Conservation (phyloP, 1,140 invertebrate genomes). For the Lasioglossum baleicum region DNA sequence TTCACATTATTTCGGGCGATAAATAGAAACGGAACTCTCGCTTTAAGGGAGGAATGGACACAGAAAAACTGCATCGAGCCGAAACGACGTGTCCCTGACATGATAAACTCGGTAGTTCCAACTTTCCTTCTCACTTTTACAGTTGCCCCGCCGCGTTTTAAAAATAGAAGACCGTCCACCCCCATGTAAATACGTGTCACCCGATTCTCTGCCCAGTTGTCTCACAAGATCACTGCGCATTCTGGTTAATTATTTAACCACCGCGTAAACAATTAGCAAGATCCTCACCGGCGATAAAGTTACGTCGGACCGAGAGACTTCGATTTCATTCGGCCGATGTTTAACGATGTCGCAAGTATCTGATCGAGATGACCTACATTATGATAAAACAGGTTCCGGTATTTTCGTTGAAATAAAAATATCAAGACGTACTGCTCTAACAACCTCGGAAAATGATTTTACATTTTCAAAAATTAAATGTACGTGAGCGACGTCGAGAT, state of each 20-base stretch:
- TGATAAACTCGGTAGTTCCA: conserved; percentile 66
- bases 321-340: conserved; percentile 36
- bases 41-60: neutral
- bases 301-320: conserved; percentile 11
- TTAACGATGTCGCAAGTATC: conserved; percentile 51
- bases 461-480: neutral
- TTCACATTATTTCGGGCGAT: neutral
- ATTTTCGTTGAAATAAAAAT: conserved; percentile 47
- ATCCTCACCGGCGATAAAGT: conserved; percentile 3
- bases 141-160: conserved; percentile 51
- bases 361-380: conserved; percentile 56
- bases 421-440: conserved; percentile 13
- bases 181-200: conserved; percentile 25
- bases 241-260: neutral
- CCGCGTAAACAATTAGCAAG: neutral
- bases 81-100: conserved; percentile 67
- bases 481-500: neutral
- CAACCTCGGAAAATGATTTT: neutral
- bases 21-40: neutral
- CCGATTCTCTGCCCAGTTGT: neutral
- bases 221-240: neutral
- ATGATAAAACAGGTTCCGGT: conserved; percentile 52
- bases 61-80: neutral
- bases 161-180: conserved; percentile 35
- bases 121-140: conserved; percentile 75